These are phyloP conservation scores for Serranus cabrilla DNA, from an alignment of 2,797 vertebrate genomes.

Conservation along the genomic window DNA sequence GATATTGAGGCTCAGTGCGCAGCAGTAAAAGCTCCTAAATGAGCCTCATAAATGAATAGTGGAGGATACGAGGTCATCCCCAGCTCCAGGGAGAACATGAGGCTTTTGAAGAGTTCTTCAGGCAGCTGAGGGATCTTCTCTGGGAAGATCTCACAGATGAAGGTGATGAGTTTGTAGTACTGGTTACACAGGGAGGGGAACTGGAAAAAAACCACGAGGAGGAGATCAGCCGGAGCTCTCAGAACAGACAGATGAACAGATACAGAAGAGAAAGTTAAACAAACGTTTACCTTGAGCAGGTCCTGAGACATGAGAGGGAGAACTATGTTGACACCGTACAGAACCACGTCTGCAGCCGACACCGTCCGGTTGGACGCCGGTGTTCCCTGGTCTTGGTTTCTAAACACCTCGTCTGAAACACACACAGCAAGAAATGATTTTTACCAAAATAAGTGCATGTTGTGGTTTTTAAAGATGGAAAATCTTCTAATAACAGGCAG, in stretches of 20 bases:
- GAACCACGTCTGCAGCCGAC: slow-evolving; percentile 97
- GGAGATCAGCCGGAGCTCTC: background rate
- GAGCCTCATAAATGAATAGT: background rate
- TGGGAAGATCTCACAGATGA: slow-evolving; percentile 99
- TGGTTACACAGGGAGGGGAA: slow-evolving; percentile 99
- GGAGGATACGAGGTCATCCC: slow-evolving; percentile 99
- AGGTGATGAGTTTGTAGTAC: slow-evolving; percentile 99
- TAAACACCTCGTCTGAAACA: slow-evolving; percentile 93
- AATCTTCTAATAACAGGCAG: no score
- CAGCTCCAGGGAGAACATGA: slow-evolving; percentile 98
- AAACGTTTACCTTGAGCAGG: slow-evolving; percentile 97
- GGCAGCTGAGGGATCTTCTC: slow-evolving; percentile 99
- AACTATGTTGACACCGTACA: slow-evolving; percentile 97
- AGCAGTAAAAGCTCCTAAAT: background rate
- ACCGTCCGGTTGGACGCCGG: slow-evolving; percentile 89
- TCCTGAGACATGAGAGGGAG: slow-evolving; percentile 99
- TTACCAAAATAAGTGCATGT: no score
- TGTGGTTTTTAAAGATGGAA: no score
- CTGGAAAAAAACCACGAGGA: slow-evolving; percentile 81
- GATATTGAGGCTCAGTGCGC: background rate
- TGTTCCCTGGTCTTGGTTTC: slow-evolving; percentile 94
- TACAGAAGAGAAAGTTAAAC: no score
- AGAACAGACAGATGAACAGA: background rate
- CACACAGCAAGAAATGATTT: background rate
- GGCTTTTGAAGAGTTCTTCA: slow-evolving; percentile 98